Evolutionary conservation across 2,113 vertebrate species (phyloP).

Genomic region (Parotia lawesii): DNA sequence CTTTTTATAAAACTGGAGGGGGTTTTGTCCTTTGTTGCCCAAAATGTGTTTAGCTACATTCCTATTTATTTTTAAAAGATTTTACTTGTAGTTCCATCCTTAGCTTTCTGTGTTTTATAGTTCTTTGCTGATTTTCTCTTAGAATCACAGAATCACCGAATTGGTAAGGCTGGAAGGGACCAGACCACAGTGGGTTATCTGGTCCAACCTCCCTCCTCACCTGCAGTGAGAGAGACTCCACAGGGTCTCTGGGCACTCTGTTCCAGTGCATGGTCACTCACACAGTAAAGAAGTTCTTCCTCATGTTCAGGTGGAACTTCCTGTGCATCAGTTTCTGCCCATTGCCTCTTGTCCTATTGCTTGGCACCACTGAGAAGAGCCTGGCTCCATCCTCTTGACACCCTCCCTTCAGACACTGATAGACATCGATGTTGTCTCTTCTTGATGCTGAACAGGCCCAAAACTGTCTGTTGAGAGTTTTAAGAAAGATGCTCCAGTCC

Average conservation of each 20-base stretch:
- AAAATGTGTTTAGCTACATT: not conserved
- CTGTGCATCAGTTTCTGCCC: not conserved
- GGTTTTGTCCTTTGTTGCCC: not conserved
- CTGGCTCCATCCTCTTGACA: not conserved
- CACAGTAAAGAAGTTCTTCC: not conserved
- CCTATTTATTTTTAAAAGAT: not conserved
- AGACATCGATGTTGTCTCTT: fast-evolving
- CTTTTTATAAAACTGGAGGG: not conserved
- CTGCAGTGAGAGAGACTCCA: not conserved
- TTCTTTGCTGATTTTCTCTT: not conserved
- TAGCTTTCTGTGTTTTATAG: not conserved
- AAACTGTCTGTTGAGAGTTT: not conserved
- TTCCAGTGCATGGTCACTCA: fast-evolving
- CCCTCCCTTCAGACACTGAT: not conserved
- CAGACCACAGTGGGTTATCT: not conserved
- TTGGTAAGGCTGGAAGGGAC: not conserved
- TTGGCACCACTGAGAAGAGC: fast-evolving
- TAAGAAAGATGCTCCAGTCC: not conserved
- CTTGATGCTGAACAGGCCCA: not conserved
- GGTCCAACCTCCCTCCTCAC: not conserved
- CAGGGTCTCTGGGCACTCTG: not conserved
- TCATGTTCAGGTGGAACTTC: not conserved
- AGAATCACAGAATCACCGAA: not conserved
- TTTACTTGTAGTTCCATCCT: not conserved
- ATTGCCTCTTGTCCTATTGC: not conserved